Conservation (phyloP, 2,797 vertebrate genomes). For the Orientallactaga sibirica region DNA sequence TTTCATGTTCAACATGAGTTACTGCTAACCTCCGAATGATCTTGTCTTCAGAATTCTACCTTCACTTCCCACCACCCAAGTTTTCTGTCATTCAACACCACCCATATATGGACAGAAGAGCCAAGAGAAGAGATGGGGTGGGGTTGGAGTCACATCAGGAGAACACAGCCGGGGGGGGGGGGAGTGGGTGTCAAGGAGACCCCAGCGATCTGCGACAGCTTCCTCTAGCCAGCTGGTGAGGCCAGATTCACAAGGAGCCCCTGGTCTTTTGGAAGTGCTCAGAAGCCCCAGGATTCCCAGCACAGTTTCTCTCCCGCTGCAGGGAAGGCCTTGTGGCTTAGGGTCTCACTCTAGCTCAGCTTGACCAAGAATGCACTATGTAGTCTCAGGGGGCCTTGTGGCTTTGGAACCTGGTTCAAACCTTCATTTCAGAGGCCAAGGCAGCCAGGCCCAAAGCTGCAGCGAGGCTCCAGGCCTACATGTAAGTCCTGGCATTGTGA, state of each 20-base stretch:
- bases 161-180: neutral
- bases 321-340: neutral
- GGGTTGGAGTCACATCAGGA: neutral
- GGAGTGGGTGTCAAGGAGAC: neutral
- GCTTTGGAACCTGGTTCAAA: neutral
- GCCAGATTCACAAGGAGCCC: neutral
- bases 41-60: neutral
- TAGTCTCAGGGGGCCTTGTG: neutral
- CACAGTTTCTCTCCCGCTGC: no score
- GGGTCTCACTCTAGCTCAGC: no score
- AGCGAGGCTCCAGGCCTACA: neutral
- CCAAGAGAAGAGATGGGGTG: neutral
- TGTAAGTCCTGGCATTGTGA: slow-evolving; percentile 72
- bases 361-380: no score
- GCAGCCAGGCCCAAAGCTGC: neutral
- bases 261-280: neutral
- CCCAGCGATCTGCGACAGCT: accelerated
- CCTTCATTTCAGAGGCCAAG: neutral
- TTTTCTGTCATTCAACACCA: neutral
- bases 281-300: neutral
- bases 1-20: neutral
- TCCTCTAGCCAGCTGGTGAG: accelerated
- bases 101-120: neutral
- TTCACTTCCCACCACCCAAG: neutral
- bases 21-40: neutral